A percentile compares a stretch with the other conserved stretches of the same genome.
phyloP scores from a whole-genome alignment of 2,888 invertebrate species.

The Sarcophaga rosellei region DNA sequence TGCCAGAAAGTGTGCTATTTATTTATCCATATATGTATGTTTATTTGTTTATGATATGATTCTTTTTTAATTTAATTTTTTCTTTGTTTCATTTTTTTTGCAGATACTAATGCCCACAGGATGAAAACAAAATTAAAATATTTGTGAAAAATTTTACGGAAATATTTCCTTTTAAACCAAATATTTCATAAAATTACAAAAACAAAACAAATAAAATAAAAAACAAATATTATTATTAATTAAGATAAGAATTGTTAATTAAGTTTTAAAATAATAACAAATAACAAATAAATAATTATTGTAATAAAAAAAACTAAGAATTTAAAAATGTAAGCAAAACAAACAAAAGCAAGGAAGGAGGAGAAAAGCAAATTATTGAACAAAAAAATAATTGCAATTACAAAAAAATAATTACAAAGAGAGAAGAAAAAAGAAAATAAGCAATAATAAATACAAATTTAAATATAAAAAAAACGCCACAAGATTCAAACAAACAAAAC shows the following conservation, averaged over 20 bases:
- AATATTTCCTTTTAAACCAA: slow-evolving; percentile 53
- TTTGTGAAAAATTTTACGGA: slow-evolving; percentile 52
- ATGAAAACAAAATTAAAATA: slow-evolving; percentile 38
- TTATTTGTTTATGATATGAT: too few species aligned
- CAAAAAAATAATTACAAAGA: not conserved
- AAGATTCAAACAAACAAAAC: slow-evolving; percentile 68
- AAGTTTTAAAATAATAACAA: slow-evolving; percentile 46
- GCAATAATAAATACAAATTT: slow-evolving; percentile 67
- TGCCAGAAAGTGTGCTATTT: too few species aligned
- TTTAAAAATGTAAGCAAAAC: slow-evolving; percentile 76
- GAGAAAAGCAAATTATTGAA: too few species aligned
- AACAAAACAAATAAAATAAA: slow-evolving; percentile 54
- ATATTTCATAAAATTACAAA: slow-evolving; percentile 64
- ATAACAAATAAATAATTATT: not conserved
- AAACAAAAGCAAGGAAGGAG: slow-evolving; percentile 79
- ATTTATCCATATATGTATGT: too few species aligned
- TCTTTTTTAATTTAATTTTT: not conserved
- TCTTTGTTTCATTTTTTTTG: not conserved
- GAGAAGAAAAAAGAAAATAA: slow-evolving; percentile 19
- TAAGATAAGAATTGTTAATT: slow-evolving; percentile 61
- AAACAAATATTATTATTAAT: slow-evolving; percentile 40
- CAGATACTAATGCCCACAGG: slow-evolving; percentile 20
- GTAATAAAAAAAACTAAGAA: not conserved
- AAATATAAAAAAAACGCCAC: slow-evolving; percentile 39
- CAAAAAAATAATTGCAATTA: slow-evolving; percentile 54